Base-by-base conservation (phyloP, 2,797 vertebrate genomes). In the Taenioides sp. region DNA sequence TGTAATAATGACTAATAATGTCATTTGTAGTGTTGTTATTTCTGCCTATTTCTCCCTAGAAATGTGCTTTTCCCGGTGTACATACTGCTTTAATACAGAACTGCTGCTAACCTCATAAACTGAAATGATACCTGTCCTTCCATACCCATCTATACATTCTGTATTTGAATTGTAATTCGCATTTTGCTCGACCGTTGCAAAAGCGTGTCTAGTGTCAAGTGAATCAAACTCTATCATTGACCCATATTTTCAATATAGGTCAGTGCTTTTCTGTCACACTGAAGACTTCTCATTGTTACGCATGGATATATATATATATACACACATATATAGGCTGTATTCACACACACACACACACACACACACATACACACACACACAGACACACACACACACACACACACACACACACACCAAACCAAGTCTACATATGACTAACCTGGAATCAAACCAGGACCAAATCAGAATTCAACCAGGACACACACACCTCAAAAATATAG, bases 211-310 rank as follows among this genome's bases (percentile, higher is more conserved):
- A 70, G 20, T 54, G 47, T 68, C 65, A 49, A 14, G 40, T 63
- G 28, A 54, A 62, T 17, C 14, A 17, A 34, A 20, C 3, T 11
- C 40, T 70, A 40, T 23, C 18, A 72, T 69, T 12, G 18, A 47
- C 31, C 63, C 61, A 43, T 17, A 47, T 74, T 69, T 78, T 65
- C 70, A 12, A 66, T 75, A 12, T 73, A 71, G 78, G 70, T 76
- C 65, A 72, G 40, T n/a, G 52, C 40, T 69, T 65, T 40, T 72
- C 63, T 43, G 69, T 71, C 52, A 65, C 67, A 79, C 43, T 70
- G 58, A 27, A 27, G 62, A 65, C 18, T 52, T 52, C 67, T n/a
- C 58, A 58, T 47, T 25, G 65, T 63, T 28, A 64, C 66, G 67
- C 54, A 49, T 43, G 54, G 20, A 65, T n/a, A 70, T 43, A 40